A percentile compares a stretch with the other conserved stretches of the same genome.
These are phyloP conservation scores for Dromius quadrimaculatus DNA, from an alignment of 2,888 invertebrate species.

Conservation along the genomic window DNA sequence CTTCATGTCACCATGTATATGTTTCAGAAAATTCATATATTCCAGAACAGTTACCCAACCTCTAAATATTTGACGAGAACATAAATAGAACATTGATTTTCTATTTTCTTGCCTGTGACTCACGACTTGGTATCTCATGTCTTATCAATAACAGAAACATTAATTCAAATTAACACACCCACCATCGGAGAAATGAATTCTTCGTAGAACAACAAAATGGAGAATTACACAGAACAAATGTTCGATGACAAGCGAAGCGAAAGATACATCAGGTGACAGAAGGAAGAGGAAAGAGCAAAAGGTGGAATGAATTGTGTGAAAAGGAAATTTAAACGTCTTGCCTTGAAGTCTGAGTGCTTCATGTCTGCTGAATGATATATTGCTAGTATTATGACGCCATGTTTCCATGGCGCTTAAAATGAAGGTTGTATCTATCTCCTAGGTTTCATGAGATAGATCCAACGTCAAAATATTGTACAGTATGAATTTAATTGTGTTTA, in stretches of 20 bases:
- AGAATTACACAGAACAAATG: constrained; percentile 16
- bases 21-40: not conserved
- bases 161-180: constrained; percentile 23
- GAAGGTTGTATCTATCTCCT: too few species aligned
- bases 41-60: too few species aligned
- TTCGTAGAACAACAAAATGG: constrained; percentile 21
- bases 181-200: constrained; percentile 10
- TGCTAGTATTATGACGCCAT: constrained; percentile 31
- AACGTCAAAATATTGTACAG: too few species aligned
- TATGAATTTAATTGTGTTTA: too few species aligned
- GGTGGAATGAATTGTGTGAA: constrained; percentile 44
- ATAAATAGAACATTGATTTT: constrained; percentile 46
- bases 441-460: too few species aligned
- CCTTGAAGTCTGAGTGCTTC: constrained; percentile 19
- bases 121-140: not conserved
- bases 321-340: constrained; percentile 50
- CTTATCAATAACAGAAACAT: constrained; percentile 22
- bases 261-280: constrained; percentile 17
- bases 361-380: constrained; percentile 30
- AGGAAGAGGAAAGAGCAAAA: constrained; percentile 34
- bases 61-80: constrained; percentile 41
- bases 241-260: not conserved
- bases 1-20: too few species aligned
- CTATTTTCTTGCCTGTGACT: constrained; percentile 9
- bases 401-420: too few species aligned